phyloP scores from a whole-genome alignment of 2,113 vertebrate genomes.

The Murina feae region DNA sequence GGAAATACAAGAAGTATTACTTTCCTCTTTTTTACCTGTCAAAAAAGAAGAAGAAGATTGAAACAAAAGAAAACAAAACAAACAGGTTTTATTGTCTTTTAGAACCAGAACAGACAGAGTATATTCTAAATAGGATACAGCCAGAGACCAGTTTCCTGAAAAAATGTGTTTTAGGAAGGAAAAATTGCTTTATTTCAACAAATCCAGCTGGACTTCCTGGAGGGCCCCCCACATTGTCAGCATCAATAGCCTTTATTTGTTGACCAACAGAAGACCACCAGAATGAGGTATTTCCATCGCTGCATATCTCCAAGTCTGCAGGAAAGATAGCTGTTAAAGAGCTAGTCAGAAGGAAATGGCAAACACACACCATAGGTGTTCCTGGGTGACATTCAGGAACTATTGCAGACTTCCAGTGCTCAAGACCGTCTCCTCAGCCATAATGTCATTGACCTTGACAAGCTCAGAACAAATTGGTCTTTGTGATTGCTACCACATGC shows the following conservation, averaged over 20 bases:
- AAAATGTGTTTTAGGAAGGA: conserved; percentile 50
- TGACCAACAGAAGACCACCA: conserved; percentile 55
- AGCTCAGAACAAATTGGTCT: conserved; percentile 69
- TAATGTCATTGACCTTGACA: conserved; percentile 74
- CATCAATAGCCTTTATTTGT: conserved; percentile 49
- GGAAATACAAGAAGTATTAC: conserved; percentile 13
- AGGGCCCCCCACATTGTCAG: conserved; percentile 66
- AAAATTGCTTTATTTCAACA: conserved; percentile 69
- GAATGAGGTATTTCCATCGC: conserved; percentile 27
- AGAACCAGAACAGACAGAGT: conserved; percentile 15
- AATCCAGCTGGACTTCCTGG: conserved; percentile 63
- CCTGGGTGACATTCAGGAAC: conserved; percentile 43
- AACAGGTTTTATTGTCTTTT: background rate
- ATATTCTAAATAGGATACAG: background rate
- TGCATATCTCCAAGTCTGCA: background rate
- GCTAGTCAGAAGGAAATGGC: background rate
- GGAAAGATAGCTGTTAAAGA: conserved; percentile 7
- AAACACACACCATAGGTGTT: background rate
- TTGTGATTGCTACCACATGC: conserved; percentile 70
- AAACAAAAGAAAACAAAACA: background rate
- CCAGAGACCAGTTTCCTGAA: conserved; percentile 43
- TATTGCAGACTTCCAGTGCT: background rate
- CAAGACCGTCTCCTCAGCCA: background rate
- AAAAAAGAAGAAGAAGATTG: background rate
- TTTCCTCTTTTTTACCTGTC: conserved; percentile 35